Evolutionary conservation across 2,113 vertebrate genomes (phyloP).

Genomic region (Asarcornis scutulata): DNA sequence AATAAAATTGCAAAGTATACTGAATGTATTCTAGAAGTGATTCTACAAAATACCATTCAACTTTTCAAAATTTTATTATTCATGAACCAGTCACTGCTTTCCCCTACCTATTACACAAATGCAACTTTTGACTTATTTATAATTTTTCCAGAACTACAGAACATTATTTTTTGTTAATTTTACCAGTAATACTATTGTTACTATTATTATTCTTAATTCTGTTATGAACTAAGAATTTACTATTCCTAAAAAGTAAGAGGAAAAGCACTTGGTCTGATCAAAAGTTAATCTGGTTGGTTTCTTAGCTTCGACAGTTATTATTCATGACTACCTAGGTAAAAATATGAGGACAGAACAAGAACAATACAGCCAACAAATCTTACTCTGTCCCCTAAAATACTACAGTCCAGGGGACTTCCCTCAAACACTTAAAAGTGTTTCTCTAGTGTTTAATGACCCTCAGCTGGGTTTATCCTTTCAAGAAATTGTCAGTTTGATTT

Average conservation of each 20-base stretch:
- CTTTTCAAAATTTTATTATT: background rate
- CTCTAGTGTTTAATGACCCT: background rate
- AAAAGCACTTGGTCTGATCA: accelerated
- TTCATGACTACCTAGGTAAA: background rate
- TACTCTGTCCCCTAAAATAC: background rate
- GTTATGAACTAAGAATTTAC: background rate
- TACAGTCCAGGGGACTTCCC: background rate
- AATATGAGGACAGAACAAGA: background rate
- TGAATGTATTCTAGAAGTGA: background rate
- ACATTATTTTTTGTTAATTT: background rate
- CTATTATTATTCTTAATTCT: background rate
- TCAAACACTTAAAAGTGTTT: background rate
- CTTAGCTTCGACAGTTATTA: background rate
- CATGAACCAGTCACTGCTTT: background rate
- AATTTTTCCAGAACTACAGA: background rate
- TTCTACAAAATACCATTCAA: background rate
- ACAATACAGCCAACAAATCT: background rate
- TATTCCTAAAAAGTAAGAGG: background rate
- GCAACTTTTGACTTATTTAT: background rate
- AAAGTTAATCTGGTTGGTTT: background rate
- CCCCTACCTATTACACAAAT: background rate
- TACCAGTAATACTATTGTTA: background rate
- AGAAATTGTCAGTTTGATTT: background rate
- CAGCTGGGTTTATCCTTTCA: background rate
- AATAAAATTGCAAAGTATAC: background rate